A percentile compares a stretch with the other conserved stretches of the same genome.
Evolutionary conservation across 2,888 invertebrate genomes (phyloP).

Genomic region (Lagria hirta): DNA sequence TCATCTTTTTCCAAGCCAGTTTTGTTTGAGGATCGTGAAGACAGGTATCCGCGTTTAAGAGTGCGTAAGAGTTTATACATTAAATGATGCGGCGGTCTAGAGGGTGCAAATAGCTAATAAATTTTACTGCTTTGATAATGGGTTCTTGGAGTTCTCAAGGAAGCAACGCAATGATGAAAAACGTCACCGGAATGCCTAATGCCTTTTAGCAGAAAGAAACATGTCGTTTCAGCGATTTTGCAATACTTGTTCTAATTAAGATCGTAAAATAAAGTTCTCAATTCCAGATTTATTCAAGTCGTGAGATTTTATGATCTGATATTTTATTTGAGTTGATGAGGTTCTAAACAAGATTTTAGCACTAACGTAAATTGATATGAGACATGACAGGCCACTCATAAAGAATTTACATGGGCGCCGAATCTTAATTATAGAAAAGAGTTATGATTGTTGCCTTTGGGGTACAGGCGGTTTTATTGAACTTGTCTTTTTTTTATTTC

Average conservation of each 20-base stretch:
- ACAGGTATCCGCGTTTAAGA: slow-evolving; percentile 14
- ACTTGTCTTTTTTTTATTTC: slow-evolving; percentile 13
- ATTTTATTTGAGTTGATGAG: too few relatives aligned
- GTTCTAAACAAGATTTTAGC: slow-evolving; percentile 30
- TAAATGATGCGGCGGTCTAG: slow-evolving; percentile 11
- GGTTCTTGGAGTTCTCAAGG: slow-evolving; percentile 3
- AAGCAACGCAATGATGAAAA: slow-evolving; percentile 16
- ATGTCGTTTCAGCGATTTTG: slow-evolving; percentile 11
- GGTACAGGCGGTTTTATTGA: slow-evolving; percentile 18
- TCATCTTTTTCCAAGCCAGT: too few relatives aligned
- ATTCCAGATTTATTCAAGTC: slow-evolving; percentile 19
- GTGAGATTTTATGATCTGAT: too few relatives aligned
- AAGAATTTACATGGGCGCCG: slow-evolving; percentile 36
- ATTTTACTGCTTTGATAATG: slow-evolving; percentile 25
- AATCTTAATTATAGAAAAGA: slow-evolving; percentile 31
- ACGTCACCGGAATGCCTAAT: slow-evolving; percentile 16
- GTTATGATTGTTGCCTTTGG: slow-evolving; percentile 15
- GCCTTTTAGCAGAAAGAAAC: slow-evolving; percentile 11
- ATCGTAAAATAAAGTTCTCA: slow-evolving; percentile 21
- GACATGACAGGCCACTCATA: slow-evolving; percentile 16
- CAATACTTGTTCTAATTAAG: too few relatives aligned
- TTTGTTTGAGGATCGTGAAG: slow-evolving; percentile 1
- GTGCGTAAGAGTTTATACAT: slow-evolving; percentile 12
- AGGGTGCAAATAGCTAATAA: slow-evolving; percentile 24
- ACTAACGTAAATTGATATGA: slow-evolving; percentile 32